Conservation (phyloP, 2,888 invertebrate species). For the Heteropelma amictum region DNA sequence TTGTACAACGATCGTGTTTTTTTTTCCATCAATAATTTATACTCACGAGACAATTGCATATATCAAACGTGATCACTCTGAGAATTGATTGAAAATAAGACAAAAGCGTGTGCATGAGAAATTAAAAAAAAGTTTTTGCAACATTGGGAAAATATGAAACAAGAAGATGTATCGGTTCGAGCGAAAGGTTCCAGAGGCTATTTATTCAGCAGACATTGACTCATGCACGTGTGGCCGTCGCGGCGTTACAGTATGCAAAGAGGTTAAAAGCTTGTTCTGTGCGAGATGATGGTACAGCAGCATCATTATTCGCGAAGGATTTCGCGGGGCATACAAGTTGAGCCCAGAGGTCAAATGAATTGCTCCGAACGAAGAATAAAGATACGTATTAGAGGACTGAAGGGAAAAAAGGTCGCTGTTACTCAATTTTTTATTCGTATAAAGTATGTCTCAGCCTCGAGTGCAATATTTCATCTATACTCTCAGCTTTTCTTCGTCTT, state of each 20-base stretch:
- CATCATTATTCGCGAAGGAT: slow-evolving; percentile 40
- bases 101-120: background rate
- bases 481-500: background rate
- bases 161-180: background rate
- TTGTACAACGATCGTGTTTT: no score
- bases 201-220: slow-evolving; percentile 25
- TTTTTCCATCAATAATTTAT: background rate
- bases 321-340: slow-evolving; percentile 27
- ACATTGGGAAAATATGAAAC: background rate
- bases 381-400: slow-evolving; percentile 42
- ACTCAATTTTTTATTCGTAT: slow-evolving; percentile 39
- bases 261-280: slow-evolving; percentile 36
- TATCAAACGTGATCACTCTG: no score
- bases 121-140: background rate
- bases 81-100: no score
- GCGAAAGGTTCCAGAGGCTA: background rate
- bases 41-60: no score
- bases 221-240: slow-evolving; percentile 31
- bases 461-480: slow-evolving; percentile 15
- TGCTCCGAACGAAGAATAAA: slow-evolving; percentile 50
- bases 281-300: slow-evolving; percentile 24
- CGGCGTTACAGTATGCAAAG: slow-evolving; percentile 49
- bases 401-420: slow-evolving; percentile 27
- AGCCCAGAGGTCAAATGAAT: slow-evolving; percentile 47
- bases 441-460: slow-evolving; percentile 26